Evolutionary conservation across 2,888 invertebrate species (phyloP).

Genomic region (Thereva nobilitata): DNA sequence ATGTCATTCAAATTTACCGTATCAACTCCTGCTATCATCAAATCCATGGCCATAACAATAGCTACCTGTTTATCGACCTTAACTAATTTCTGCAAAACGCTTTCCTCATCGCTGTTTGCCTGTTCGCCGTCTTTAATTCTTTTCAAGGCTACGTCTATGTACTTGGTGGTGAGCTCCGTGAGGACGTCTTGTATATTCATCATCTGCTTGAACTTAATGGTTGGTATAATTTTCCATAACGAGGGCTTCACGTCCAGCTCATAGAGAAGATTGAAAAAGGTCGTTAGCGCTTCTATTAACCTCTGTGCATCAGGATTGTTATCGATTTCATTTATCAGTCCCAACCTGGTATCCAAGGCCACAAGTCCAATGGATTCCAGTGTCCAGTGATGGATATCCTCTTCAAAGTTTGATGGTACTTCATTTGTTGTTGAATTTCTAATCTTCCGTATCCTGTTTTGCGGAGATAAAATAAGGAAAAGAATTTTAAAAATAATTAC

Average conservation of each 20-base stretch:
- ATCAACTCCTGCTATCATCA: constrained; percentile 73
- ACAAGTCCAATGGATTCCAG: constrained; percentile 61
- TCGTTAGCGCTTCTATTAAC: constrained; percentile 33
- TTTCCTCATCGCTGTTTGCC: constrained; percentile 59
- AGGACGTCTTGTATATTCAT: constrained; percentile 48
- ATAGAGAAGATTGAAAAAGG: constrained; percentile 35
- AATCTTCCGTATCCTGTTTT: constrained; percentile 51
- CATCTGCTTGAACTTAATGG: constrained; percentile 49
- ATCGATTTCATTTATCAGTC: constrained; percentile 45
- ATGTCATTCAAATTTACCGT: constrained; percentile 61
- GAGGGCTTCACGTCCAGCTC: constrained; percentile 52
- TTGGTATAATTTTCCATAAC: constrained; percentile 50
- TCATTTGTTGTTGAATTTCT: constrained; percentile 50
- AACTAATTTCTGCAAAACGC: constrained; percentile 68
- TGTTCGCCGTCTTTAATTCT: constrained; percentile 52
- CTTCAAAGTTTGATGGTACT: constrained; percentile 58
- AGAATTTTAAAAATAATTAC: constrained; percentile 9
- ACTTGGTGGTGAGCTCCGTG: constrained; percentile 48
- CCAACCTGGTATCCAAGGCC: constrained; percentile 56
- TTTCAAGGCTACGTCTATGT: constrained; percentile 53
- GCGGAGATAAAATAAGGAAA: not conserved
- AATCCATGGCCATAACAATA: constrained; percentile 70
- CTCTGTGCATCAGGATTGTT: constrained; percentile 42
- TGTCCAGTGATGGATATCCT: constrained; percentile 62
- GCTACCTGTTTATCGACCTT: constrained; percentile 67